phyloP scores from a whole-genome alignment of 2,113 vertebrate genomes.

The Laticauda colubrina region DNA sequence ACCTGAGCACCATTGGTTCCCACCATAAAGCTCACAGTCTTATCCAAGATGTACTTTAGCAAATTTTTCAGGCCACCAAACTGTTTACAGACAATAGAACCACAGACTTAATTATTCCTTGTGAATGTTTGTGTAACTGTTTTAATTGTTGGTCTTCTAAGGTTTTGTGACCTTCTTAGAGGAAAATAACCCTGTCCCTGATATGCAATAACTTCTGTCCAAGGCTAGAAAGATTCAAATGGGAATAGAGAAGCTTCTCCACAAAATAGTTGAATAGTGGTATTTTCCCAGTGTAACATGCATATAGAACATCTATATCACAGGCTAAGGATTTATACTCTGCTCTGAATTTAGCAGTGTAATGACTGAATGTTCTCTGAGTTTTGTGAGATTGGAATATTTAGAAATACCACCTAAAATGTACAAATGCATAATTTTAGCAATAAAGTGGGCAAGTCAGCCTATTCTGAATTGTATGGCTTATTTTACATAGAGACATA shows the following conservation, averaged over 20 bases:
- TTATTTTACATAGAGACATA: background rate
- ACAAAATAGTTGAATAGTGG: background rate
- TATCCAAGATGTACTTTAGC: background rate
- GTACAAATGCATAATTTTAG: background rate
- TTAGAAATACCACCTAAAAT: background rate
- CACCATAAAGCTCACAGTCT: background rate
- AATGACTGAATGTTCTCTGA: background rate
- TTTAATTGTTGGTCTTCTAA: background rate
- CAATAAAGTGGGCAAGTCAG: background rate
- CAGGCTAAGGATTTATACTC: background rate
- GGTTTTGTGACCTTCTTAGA: background rate
- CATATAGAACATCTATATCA: background rate
- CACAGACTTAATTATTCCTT: background rate
- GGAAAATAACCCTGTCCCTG: background rate
- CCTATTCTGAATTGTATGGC: background rate
- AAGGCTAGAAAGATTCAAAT: background rate
- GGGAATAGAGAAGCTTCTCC: background rate
- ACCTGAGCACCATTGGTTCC: background rate
- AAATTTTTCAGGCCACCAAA: background rate
- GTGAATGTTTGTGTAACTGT: background rate
- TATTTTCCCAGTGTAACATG: background rate
- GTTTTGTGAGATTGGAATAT: background rate
- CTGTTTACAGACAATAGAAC: background rate
- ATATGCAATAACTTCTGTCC: background rate
- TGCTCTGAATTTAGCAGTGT: background rate